These are phyloP conservation scores for Drosophila peninsularis DNA, from an alignment of 2,888 invertebrate species.

Conservation along the genomic window DNA sequence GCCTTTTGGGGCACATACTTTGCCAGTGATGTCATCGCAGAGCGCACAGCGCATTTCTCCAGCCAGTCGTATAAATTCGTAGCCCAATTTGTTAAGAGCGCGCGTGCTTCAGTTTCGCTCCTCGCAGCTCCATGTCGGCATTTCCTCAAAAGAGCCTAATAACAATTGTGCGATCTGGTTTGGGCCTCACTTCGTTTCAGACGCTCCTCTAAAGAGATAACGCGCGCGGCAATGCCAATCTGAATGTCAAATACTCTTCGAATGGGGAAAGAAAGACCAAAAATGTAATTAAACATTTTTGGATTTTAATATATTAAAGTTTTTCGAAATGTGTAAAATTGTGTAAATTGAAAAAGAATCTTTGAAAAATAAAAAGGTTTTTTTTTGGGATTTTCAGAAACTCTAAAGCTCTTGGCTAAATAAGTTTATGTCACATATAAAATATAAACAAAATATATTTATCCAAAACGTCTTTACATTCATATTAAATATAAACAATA, in stretches of 20 bases:
- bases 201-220: slow-evolving; percentile 53
- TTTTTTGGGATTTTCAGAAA: no score
- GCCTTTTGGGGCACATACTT: slow-evolving; percentile 76
- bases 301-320: no score
- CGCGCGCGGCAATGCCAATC: background rate
- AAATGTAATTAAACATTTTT: no score
- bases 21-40: slow-evolving; percentile 73
- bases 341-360: no score
- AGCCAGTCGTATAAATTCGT: slow-evolving; percentile 68
- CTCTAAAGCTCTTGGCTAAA: no score
- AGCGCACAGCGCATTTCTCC: slow-evolving; percentile 52
- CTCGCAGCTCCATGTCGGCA: slow-evolving; percentile 55
- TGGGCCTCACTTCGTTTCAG: slow-evolving; percentile 44
- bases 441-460: no score
- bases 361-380: no score
- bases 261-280: no score
- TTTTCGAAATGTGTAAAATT: no score
- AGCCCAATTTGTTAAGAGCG: slow-evolving; percentile 79
- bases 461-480: no score
- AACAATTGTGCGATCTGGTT: slow-evolving; percentile 75
- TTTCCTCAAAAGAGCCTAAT: slow-evolving; percentile 76
- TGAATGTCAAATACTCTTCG: slow-evolving; percentile 23
- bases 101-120: slow-evolving; percentile 76
- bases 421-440: no score
- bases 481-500: no score